These are phyloP conservation scores for Drosophila neocordata DNA, from an alignment of 1,140 invertebrate species.

Conservation along the genomic window DNA sequence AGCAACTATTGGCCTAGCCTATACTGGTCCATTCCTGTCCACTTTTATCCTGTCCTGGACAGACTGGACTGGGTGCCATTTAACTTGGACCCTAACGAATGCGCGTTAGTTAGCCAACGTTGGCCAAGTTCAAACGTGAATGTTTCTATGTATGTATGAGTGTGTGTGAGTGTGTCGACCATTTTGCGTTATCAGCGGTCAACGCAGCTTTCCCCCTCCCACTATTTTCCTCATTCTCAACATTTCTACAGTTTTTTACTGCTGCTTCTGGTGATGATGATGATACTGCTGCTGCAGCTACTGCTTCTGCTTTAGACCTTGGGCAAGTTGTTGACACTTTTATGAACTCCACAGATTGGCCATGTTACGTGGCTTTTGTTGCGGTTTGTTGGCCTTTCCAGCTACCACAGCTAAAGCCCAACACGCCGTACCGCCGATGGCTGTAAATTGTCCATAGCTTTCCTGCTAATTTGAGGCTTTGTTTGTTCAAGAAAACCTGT, in stretches of 20 bases:
- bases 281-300: background rate
- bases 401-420: slow-evolving; percentile 41
- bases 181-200: slow-evolving; percentile 78
- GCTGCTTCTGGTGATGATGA: background rate
- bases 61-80: slow-evolving; percentile 58
- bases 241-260: slow-evolving; percentile 22
- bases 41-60: slow-evolving; percentile 34
- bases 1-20: slow-evolving; percentile 30
- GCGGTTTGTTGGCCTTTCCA: slow-evolving; percentile 70
- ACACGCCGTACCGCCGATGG: slow-evolving; percentile 19
- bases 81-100: slow-evolving; percentile 76
- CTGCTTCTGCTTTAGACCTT: slow-evolving; percentile 28
- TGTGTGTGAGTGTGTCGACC: slow-evolving; percentile 34
- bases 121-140: background rate
- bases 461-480: slow-evolving; percentile 52
- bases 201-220: slow-evolving; percentile 51
- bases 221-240: slow-evolving; percentile 31
- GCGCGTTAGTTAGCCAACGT: slow-evolving; percentile 58
- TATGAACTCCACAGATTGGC: slow-evolving; percentile 79
- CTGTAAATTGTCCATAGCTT: slow-evolving; percentile 38
- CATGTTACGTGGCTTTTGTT: slow-evolving; percentile 79
- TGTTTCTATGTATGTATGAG: slow-evolving; percentile 11
- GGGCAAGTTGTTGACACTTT: slow-evolving; percentile 78
- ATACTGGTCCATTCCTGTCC: background rate
- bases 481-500: slow-evolving; percentile 1